These are phyloP conservation scores for Abscondita cerata DNA, from an alignment of 2,888 invertebrate genomes.

Conservation along the genomic window DNA sequence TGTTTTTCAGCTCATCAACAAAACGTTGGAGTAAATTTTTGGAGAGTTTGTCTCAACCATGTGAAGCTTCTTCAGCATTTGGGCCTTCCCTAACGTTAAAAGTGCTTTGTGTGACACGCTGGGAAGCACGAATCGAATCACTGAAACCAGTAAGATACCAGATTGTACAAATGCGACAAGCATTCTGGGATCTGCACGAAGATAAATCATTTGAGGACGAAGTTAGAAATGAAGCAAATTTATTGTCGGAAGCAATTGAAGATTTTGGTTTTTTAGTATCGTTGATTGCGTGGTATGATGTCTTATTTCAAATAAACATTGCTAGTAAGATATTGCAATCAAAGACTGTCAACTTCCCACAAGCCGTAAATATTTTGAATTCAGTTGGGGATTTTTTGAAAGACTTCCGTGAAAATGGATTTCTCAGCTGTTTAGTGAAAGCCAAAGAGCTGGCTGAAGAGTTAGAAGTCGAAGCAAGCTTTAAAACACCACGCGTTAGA, in stretches of 20 bases:
- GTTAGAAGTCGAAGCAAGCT: too few species aligned
- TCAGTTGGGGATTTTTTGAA: not conserved
- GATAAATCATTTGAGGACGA: not conserved
- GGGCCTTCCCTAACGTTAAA: not conserved
- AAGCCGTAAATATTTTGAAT: not conserved
- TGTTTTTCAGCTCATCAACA: slow-evolving; percentile 3
- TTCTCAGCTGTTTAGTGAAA: slow-evolving; percentile 2
- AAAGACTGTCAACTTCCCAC: not conserved
- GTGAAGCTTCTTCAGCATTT: not conserved
- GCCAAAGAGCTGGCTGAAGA: not conserved
- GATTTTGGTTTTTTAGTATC: not conserved
- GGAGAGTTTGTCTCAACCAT: not conserved
- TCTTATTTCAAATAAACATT: not conserved
- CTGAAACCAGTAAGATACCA: not conserved
- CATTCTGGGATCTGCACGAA: not conserved
- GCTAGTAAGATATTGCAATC: not conserved
- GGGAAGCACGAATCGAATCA: not conserved
- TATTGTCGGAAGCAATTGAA: slow-evolving; percentile 1
- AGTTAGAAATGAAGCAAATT: not conserved
- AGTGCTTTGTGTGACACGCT: not conserved
- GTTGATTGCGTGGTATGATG: not conserved
- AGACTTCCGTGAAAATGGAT: too few species aligned
- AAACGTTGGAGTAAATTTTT: not conserved
- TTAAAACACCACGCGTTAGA: not conserved
- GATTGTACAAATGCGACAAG: slow-evolving; percentile 1